Evolutionary conservation across 2,797 vertebrate species (phyloP), one percentile per base, ranked within the genome.

Genomic region (Takifugu rubripes): DNA sequence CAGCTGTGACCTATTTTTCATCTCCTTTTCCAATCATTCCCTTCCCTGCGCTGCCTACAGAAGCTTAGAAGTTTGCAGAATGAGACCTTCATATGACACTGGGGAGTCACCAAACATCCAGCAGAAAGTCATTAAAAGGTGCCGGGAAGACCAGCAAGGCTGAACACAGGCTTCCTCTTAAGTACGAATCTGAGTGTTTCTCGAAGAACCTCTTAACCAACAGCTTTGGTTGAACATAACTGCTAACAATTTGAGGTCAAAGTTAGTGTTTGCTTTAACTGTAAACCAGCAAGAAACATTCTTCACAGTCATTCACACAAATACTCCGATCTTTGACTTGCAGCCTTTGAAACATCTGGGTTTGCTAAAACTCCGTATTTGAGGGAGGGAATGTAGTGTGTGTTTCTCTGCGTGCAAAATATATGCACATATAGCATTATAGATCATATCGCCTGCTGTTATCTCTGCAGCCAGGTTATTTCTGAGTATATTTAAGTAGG

Each of bases 1-100:
- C 86, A 88, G 84, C 83, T 88, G 86, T 85, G 86, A 83, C 84
- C 86, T 83, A 86, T 73, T 86, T 86, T 71, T 73, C 64, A 33
- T 75, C 65, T 56, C 42, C 50, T 79, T 60, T 74, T 72, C 75
- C 72, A 60, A 8, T 77, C 57, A 55, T 49, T 64, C 52, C 64
- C 29, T 14, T 72, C 42, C 33, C 60, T 29, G 44, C 43, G 36
- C 43, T 17, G 15, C 16, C 43, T 64, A 45, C 24, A 54, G 16
- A 42, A 74, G 55, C 55, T 72, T 29, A 54, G 25, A 64, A 75
- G 73, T 77, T 68, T 66, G 49, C 49, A 45, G 54, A 68, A 42
- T 56, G 54, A 70, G 63, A 44, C 66, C 58, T 56, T 26, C 36
- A 16, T 46, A n/a, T 14, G 14, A 49, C 49, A 73, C 65, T 60